phyloP scores from a whole-genome alignment of 2,797 vertebrate genomes.

The Yasuhikotakia modesta region DNA sequence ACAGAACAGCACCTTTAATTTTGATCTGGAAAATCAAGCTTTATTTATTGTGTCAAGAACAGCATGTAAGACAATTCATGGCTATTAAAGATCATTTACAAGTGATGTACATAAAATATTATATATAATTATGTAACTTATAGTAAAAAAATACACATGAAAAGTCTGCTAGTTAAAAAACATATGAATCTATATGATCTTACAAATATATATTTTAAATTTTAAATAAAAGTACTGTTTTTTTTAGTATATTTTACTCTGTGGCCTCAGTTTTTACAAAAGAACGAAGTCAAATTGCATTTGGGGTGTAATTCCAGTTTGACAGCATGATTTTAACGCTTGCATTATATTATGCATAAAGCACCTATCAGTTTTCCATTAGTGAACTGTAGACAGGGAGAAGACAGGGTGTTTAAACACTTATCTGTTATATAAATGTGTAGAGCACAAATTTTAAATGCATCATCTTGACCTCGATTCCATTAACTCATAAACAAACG shows the following conservation, averaged over 20 bases:
- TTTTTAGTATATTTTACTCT: too few relatives aligned
- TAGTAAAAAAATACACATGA: too few relatives aligned
- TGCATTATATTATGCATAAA: conserved; percentile 11
- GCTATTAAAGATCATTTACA: neutral
- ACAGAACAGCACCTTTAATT: neutral
- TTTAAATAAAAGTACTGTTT: too few relatives aligned
- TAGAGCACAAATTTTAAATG: conserved; percentile 62
- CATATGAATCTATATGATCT: too few relatives aligned
- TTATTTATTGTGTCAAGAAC: neutral
- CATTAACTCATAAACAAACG: conserved; percentile 80
- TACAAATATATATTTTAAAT: too few relatives aligned
- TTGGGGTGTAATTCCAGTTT: conserved; percentile 4
- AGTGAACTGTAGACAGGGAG: conserved; percentile 33
- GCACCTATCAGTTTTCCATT: conserved; percentile 25
- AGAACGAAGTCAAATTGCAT: too few relatives aligned
- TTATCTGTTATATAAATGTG: conserved; percentile 77
- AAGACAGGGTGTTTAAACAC: conserved; percentile 66
- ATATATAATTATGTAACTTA: too few relatives aligned
- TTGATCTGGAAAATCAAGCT: neutral
- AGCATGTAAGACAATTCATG: neutral
- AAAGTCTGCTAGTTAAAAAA: too few relatives aligned
- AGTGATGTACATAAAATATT: too few relatives aligned
- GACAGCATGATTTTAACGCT: conserved; percentile 10
- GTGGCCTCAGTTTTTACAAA: too few relatives aligned
- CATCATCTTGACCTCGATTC: conserved; percentile 80